Base-by-base conservation (phyloP, 2,113 vertebrate genomes). In the Clarias gariepinus region DNA sequence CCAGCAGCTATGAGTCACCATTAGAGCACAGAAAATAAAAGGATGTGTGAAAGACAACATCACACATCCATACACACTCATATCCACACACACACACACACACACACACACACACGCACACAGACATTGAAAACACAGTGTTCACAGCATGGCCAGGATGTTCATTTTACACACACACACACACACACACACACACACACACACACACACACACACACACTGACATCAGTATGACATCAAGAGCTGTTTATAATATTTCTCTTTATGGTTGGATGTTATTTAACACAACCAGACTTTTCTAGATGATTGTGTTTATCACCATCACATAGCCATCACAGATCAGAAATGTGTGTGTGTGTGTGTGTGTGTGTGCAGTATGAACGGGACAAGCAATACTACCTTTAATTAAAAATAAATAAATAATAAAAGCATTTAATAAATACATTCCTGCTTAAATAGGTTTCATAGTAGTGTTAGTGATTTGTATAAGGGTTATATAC, bases 1-100 rank as follows among this genome's bases (percentile, higher is more conserved):
- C 79, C 58, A 86, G 82, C 84, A 86, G 76, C 82, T 86, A 90
- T 90, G 87, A 90, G 81, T 90, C 89, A 90, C 85, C 85, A 85
- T 82, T 85, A 85, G 82, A 53, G 36, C 87, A 88, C 63, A 55
- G 21, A 76, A 61, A 89, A 89, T 82, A 87, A 77, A 86, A 74
- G 52, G 82, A 87, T 89, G 60, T 85, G 77, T 87, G 85, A 89
- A 82, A 76, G 79, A 85, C 69, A 3, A 16, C 58, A 55, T 57
- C 81, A 18, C 60, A 68, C 47, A 16, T 69, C 23, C 68, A n/a
- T 61, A 5, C 69, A 64, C 55, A 19, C 79, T 64, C 68, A 76
- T 58, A 36, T 30, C 55, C 74, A 30, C 68, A 71, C 77, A 63
- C 64, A 71, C 71, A 80, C 58, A 69, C 69, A 86, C 25, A 58